Percentiles rank a stretch among this genome's conserved stretches.
phyloP scores from a whole-genome alignment of 1,140 invertebrate genomes.

The Stegodyphus dumicola region DNA sequence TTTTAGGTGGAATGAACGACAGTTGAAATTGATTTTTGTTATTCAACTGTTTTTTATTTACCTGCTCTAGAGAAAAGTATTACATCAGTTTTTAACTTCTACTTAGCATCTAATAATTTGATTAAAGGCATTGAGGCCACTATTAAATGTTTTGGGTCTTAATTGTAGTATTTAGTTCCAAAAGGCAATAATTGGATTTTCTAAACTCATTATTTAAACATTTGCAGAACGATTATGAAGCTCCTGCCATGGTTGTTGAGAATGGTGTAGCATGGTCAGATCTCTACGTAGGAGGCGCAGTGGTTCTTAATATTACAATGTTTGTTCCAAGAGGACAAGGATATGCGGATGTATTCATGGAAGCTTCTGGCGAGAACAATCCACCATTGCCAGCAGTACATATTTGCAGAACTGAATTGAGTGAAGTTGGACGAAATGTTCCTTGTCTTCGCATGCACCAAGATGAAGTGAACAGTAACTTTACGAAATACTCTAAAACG shows the following conservation, averaged over 20 bases:
- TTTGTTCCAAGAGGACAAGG: constrained; percentile 43
- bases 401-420: constrained; percentile 59
- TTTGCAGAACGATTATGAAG: constrained; percentile 24
- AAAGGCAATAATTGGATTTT: no score
- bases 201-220: neutral
- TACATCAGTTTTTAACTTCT: no score
- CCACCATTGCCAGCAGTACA: constrained; percentile 61
- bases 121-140: no score
- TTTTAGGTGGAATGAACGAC: no score
- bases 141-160: no score
- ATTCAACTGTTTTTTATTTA: no score
- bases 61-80: no score
- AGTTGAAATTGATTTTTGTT: no score
- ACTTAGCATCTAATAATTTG: no score
- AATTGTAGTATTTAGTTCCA: no score
- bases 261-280: constrained; percentile 62
- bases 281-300: constrained; percentile 61
- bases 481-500: constrained; percentile 58
- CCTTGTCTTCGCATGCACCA: constrained; percentile 62
- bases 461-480: constrained; percentile 61
- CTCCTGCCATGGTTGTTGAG: constrained; percentile 39
- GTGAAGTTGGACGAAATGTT: constrained; percentile 57
- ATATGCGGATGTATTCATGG: constrained; percentile 61
- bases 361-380: constrained; percentile 55
- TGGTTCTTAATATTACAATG: constrained; percentile 61